These are phyloP conservation scores for Oligia fasciuncula DNA, from an alignment of 2,888 invertebrate species.

Conservation along the genomic window DNA sequence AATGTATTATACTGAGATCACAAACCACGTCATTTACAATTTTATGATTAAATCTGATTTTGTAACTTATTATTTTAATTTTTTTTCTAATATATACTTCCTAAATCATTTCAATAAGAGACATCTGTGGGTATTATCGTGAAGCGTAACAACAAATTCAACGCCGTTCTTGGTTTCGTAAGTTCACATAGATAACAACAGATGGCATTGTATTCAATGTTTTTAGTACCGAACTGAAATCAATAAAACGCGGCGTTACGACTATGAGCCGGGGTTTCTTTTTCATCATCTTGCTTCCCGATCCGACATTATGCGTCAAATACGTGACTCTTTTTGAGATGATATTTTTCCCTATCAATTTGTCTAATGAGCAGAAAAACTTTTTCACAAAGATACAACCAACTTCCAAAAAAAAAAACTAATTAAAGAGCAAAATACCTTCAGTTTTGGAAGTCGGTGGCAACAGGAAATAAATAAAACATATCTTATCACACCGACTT, in stretches of 20 bases:
- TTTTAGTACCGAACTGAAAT: neutral
- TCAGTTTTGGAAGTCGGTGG: neutral
- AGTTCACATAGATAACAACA: neutral
- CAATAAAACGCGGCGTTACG: neutral
- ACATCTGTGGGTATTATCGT: slow-evolving; percentile 11
- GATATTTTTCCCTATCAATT: neutral
- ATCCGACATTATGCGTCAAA: neutral
- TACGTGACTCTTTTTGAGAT: too few species aligned
- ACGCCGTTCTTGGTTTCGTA: too few species aligned
- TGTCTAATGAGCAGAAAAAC: neutral
- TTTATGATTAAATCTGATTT: neutral
- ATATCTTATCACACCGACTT: neutral
- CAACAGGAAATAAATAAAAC: neutral
- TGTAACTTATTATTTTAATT: neutral
- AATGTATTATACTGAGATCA: neutral
- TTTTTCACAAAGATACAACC: neutral
- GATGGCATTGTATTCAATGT: slow-evolving; percentile 29
- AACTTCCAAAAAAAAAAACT: neutral
- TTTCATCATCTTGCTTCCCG: neutral
- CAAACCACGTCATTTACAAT: neutral
- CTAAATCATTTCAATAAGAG: neutral
- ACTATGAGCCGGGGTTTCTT: too few species aligned
- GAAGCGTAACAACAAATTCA: neutral
- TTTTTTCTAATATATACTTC: neutral
- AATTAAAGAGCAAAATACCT: neutral